phyloP scores from a whole-genome alignment of 2,888 invertebrate species.

The Dasypogon diadema region DNA sequence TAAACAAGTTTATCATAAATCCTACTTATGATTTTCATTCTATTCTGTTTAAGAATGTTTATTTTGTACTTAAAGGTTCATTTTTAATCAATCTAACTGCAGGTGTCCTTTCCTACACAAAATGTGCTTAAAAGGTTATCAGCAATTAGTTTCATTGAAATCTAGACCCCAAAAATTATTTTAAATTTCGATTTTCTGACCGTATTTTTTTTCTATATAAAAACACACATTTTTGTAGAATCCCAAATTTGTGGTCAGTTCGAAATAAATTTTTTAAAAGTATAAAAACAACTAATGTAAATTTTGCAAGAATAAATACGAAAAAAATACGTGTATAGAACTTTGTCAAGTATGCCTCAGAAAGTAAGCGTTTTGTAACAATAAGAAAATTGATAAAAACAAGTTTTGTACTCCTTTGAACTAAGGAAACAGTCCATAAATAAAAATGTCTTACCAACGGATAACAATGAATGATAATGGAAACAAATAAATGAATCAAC shows the following conservation, averaged over 20 bases:
- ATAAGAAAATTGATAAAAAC: conserved; percentile 29
- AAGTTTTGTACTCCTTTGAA: conserved; percentile 38
- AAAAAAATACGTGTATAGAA: conserved; percentile 8
- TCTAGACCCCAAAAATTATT: background rate
- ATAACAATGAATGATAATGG: conserved; percentile 40
- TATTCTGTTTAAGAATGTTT: conserved; percentile 28
- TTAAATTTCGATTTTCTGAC: background rate
- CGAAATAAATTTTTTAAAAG: conserved; percentile 14
- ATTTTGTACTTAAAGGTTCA: conserved; percentile 32
- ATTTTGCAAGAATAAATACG: conserved; percentile 27
- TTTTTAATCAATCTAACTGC: background rate
- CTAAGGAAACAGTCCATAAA: conserved; percentile 35
- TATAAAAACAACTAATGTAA: conserved; percentile 22
- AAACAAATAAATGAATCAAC: conserved; percentile 38
- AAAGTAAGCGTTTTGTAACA: conserved; percentile 30
- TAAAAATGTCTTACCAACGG: conserved; percentile 40
- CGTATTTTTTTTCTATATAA: background rate
- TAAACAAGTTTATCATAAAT: conserved; percentile 16
- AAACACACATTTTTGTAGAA: background rate
- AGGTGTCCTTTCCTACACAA: background rate
- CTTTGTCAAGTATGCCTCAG: conserved; percentile 36
- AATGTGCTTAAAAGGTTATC: background rate
- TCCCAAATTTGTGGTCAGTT: background rate
- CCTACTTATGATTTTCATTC: conserved; percentile 12
- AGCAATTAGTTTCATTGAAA: background rate